A percentile compares a stretch with the other conserved stretches of the same genome.
Evolutionary conservation across 37 sponge, comb jelly and placozoan species (phyloP).

Genomic region (Hexactinellida sp.): DNA sequence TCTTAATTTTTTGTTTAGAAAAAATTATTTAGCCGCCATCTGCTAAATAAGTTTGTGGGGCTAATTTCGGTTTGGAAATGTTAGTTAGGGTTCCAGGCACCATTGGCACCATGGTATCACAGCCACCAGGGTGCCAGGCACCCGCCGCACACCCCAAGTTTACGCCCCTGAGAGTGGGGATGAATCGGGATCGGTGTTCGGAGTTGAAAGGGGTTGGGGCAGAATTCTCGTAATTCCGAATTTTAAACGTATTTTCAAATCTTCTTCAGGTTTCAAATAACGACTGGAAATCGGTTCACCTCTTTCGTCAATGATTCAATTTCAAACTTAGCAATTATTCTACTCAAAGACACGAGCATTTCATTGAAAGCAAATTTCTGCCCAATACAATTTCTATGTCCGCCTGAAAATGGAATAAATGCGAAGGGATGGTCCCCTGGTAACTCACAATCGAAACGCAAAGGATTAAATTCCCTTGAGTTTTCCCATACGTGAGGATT

Average conservation of each 20-base stretch:
- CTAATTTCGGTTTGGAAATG: too few species aligned
- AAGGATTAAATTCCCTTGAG: background rate
- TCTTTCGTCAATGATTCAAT: background rate
- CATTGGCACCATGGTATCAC: too few species aligned
- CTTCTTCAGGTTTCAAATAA: slow-evolving; percentile 3
- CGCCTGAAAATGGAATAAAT: background rate
- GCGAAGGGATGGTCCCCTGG: background rate
- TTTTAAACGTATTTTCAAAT: background rate
- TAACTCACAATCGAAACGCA: slow-evolving; percentile 10
- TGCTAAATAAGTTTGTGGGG: too few species aligned
- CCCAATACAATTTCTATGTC: slow-evolving; percentile 8
- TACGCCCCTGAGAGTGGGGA: too few species aligned
- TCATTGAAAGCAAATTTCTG: slow-evolving; percentile 11
- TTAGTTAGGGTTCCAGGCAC: too few species aligned
- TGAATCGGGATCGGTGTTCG: too few species aligned
- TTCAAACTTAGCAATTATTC: background rate
- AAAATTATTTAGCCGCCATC: too few species aligned
- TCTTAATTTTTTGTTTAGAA: too few species aligned
- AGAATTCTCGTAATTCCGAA: too few species aligned
- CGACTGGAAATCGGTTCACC: background rate
- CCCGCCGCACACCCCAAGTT: too few species aligned
- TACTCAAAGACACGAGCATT: background rate
- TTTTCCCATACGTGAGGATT: background rate
- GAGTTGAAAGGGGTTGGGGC: too few species aligned
- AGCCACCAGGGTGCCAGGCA: too few species aligned